Conservation (phyloP, 64 coral and sea anemone genomes). For the Pachyseris speciosa region DNA sequence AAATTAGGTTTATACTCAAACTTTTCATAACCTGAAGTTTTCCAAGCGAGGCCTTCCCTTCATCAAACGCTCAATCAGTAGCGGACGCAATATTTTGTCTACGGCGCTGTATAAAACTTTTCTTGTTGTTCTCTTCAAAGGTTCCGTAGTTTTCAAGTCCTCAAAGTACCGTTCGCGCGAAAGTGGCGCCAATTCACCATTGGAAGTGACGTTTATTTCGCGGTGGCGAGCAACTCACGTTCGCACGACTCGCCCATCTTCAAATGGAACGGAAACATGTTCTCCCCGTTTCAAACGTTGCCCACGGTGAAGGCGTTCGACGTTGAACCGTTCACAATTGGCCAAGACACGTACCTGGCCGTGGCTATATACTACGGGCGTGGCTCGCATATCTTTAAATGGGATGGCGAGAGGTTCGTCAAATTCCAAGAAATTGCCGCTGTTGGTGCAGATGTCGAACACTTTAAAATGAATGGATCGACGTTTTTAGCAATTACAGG, state of each 20-base stretch:
- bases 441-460: conserved; percentile 81
- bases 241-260: conserved; percentile 74
- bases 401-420: conserved; percentile 78
- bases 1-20: no score
- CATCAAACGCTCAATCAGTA: background rate
- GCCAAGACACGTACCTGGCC: conserved; percentile 59
- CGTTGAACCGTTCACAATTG: conserved; percentile 80
- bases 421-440: conserved; percentile 83
- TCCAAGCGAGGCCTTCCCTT: no score
- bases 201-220: conserved; percentile 71
- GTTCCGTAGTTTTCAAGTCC: conserved; percentile 74
- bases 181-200: conserved; percentile 87
- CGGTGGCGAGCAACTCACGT: conserved; percentile 70
- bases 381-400: conserved; percentile 84
- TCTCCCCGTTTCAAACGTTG: conserved; percentile 72
- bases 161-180: conserved; percentile 77
- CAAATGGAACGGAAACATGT: conserved; percentile 73
- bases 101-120: background rate
- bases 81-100: background rate
- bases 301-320: conserved; percentile 75
- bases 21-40: no score
- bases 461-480: conserved; percentile 72
- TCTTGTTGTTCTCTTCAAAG: conserved; percentile 17
- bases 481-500: conserved; percentile 83
- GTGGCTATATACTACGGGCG: conserved; percentile 74